These are phyloP conservation scores for Pinna nobilis DNA, from an alignment of 1,140 invertebrate species.

Conservation along the genomic window DNA sequence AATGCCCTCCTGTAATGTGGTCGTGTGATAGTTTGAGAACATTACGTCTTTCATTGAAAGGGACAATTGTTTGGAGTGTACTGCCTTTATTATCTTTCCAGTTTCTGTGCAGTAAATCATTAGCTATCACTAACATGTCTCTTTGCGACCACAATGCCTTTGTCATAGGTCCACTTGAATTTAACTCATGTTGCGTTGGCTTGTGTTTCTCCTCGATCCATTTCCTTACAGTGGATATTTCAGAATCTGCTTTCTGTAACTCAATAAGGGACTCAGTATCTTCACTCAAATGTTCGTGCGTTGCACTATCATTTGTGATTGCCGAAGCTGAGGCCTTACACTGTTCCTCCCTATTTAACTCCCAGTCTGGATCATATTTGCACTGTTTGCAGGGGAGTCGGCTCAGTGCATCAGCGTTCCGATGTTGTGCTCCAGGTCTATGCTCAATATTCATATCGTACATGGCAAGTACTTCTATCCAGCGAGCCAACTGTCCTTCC, in stretches of 20 bases:
- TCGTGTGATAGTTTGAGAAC: background rate
- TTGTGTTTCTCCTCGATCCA: background rate
- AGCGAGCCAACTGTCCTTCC: conserved; percentile 50
- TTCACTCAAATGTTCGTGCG: background rate
- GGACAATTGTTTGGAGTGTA: conserved; percentile 2
- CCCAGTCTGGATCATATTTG: conserved; percentile 30
- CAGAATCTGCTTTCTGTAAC: background rate
- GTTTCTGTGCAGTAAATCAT: background rate
- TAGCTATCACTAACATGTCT: conserved; percentile 20
- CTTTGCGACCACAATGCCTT: conserved; percentile 11
- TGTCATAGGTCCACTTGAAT: background rate
- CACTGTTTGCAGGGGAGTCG: conserved; percentile 19
- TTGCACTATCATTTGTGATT: background rate
- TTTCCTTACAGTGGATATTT: background rate
- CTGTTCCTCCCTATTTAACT: conserved; percentile 16
- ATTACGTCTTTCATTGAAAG: background rate
- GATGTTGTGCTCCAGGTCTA: conserved; percentile 46
- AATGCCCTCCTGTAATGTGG: conserved; percentile 13
- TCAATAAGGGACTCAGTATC: background rate
- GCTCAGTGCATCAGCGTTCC: conserved; percentile 57
- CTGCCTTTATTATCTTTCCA: background rate
- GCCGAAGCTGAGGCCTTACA: background rate
- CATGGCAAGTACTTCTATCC: conserved; percentile 50
- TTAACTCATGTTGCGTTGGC: background rate
- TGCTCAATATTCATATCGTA: conserved; percentile 57